These are phyloP conservation scores for Calephelis perditalis DNA, from an alignment of 2,888 invertebrate species.

Conservation along the genomic window DNA sequence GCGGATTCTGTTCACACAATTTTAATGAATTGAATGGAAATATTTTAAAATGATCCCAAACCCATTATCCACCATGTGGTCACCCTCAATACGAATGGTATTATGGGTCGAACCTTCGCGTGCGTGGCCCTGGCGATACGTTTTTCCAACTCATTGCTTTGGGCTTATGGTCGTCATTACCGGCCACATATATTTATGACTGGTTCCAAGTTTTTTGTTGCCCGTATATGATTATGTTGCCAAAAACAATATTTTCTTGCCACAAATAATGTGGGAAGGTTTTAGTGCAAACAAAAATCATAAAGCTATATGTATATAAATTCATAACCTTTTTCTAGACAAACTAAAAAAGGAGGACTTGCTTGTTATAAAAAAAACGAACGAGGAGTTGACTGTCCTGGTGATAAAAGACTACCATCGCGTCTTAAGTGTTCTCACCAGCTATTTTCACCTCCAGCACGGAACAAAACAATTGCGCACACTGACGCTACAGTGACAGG, in stretches of 20 bases:
- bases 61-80: constrained; percentile 36
- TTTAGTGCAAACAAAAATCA: not conserved
- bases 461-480: no score
- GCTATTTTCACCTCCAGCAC: no score
- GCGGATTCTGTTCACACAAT: no score
- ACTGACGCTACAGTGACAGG: no score
- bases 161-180: constrained; percentile 67
- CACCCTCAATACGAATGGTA: constrained; percentile 24
- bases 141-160: constrained; percentile 66
- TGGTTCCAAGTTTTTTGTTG: constrained; percentile 37
- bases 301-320: no score
- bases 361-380: no score
- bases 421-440: no score
- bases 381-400: no score
- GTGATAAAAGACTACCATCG: no score
- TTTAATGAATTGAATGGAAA: no score
- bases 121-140: constrained; percentile 49
- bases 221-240: constrained; percentile 8
- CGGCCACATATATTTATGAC: constrained; percentile 61
- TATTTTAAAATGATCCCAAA: no score
- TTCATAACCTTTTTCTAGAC: not conserved
- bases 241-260: not conserved
- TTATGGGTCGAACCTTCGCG: constrained; percentile 38
- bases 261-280: not conserved
- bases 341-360: no score